A percentile compares a stretch with the other conserved stretches of the same genome.
These are phyloP conservation scores for Protodeltote pygarga DNA, from an alignment of 2,888 invertebrate genomes.

Conservation along the genomic window DNA sequence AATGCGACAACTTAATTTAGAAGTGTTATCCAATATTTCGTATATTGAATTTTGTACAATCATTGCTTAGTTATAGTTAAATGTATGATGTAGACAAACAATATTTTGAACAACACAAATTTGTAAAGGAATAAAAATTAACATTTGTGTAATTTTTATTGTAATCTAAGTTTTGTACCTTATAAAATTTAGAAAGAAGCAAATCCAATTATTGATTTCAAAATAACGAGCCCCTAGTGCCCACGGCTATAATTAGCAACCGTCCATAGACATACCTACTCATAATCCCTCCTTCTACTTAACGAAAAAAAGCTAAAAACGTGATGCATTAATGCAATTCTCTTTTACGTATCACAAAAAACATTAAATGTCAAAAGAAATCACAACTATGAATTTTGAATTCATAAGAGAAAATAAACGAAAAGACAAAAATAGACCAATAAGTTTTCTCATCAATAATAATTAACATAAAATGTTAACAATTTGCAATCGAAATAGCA, in stretches of 20 bases:
- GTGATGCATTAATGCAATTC: conserved; percentile 85
- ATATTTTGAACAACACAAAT: conserved; percentile 50
- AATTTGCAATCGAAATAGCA: conserved; percentile 66
- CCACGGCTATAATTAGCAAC: conserved; percentile 53
- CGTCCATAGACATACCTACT: conserved; percentile 63
- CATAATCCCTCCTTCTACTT: conserved; percentile 64
- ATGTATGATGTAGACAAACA: conserved; percentile 43
- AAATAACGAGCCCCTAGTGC: conserved; percentile 61
- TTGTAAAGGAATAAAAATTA: conserved; percentile 60
- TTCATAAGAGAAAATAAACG: conserved; percentile 80
- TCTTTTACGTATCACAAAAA: conserved; percentile 85
- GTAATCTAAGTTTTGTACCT: conserved; percentile 81
- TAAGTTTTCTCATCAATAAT: conserved; percentile 58
- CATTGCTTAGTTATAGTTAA: conserved; percentile 48
- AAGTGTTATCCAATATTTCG: conserved; percentile 67
- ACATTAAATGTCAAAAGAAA: conserved; percentile 87
- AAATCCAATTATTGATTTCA: conserved; percentile 66
- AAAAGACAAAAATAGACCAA: conserved; percentile 80
- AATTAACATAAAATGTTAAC: conserved; percentile 71
- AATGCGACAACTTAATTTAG: conserved; percentile 78
- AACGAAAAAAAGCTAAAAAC: conserved; percentile 73
- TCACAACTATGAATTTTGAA: conserved; percentile 87
- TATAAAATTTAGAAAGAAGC: conserved; percentile 69
- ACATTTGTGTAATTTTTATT: conserved; percentile 59
- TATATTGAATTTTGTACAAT: conserved; percentile 68